Percentiles rank a stretch among this genome's conserved stretches.
phyloP scores from a whole-genome alignment of 2,113 vertebrate genomes.

The Redunca redunca region DNA sequence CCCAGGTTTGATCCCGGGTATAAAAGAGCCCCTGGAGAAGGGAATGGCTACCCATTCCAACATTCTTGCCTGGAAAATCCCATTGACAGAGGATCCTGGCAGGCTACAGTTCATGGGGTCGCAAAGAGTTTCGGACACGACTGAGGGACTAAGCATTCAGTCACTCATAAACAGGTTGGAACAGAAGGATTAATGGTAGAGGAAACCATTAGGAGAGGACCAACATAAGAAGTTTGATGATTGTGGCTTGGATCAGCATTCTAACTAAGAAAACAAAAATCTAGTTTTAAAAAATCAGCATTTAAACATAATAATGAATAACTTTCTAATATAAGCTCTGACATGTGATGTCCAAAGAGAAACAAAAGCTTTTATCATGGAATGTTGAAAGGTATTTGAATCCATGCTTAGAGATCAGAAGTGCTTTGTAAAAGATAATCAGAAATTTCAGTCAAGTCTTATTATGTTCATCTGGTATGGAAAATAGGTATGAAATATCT shows the following conservation, averaged over 20 bases:
- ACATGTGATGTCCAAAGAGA: not conserved
- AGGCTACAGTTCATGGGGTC: not conserved
- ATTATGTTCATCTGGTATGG: not conserved
- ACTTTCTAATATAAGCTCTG: not conserved
- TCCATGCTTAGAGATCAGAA: not conserved
- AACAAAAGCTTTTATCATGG: not conserved
- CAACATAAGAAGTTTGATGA: not conserved
- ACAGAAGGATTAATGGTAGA: not conserved
- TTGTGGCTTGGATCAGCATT: not conserved
- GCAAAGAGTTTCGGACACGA: not conserved
- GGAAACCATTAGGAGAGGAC: not conserved
- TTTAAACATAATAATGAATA: not conserved
- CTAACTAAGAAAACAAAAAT: not conserved
- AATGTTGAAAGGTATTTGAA: not conserved
- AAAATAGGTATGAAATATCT: not conserved
- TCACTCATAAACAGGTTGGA: not conserved
- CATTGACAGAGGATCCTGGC: not conserved
- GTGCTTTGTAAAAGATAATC: not conserved
- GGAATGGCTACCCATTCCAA: not conserved
- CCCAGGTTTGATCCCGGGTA: fast-evolving
- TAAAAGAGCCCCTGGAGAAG: not conserved
- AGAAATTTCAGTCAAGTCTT: not conserved
- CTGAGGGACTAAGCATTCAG: not conserved
- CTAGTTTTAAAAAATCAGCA: not conserved
- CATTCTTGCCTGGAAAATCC: not conserved